Evolutionary conservation across 2,113 vertebrate species (phyloP), one percentile per base, ranked within the genome.

Genomic region (Brienomyrus brachyistius): DNA sequence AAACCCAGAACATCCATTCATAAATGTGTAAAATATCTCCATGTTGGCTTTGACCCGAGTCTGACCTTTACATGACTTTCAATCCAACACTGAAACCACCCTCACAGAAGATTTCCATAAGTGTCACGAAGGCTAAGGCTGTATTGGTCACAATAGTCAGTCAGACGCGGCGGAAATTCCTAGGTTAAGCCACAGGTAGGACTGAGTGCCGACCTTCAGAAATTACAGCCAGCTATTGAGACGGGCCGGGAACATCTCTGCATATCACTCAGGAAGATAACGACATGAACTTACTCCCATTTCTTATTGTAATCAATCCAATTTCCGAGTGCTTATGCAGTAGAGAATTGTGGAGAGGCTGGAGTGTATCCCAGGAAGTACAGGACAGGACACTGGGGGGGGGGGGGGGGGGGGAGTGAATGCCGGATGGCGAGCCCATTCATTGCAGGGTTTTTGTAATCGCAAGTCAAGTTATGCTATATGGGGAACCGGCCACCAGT

Each of bases 21-120:
- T 43, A 87, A 51, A 56, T 86, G 2, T 56, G 85, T 56, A 54
- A 54, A 54, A 54, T 31, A n/a, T 40, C 51, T 35, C 1, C 51
- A 54, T 87, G 85, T 54, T 54, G 85, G 85, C 50, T 52, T 87
- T 56, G 85, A 87, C 85, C 85, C 1, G 2, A 87, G 48, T 80
- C 40, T 86, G n/a, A 87, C n/a, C 85, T 19, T 35, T 56, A 56
- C n/a, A 54, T 54, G 23, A 40, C 54, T 35, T 56, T 56, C 51
- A 40, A 19, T 87, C 27, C 50, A 35, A 51, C 48, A n/a, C 10
- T 56, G 11, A 31, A 87, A 35, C n/a, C 15, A 8, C 56, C 51
- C n/a, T 51, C 27, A 35, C n/a, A 19, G 27, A 54, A 17, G 27
- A 87, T 54, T 19, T 54, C 27, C 85, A 87, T 48, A 56, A n/a